These are phyloP conservation scores for Sphaerophoria taeniata DNA, from an alignment of 2,888 invertebrate species.

Conservation along the genomic window DNA sequence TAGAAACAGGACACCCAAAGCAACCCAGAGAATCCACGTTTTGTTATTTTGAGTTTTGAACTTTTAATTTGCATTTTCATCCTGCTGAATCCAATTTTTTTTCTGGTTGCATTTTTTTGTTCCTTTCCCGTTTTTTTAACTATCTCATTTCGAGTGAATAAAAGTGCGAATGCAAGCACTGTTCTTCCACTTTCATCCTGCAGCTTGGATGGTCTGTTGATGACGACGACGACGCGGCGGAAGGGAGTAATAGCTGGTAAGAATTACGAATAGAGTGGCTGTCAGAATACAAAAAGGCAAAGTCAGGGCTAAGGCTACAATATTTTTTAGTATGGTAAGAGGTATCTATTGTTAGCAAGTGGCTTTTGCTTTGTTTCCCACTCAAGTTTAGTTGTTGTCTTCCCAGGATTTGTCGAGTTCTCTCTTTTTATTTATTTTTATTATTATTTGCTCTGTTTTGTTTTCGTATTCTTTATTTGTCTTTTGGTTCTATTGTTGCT, in stretches of 20 bases:
- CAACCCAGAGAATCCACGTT: not conserved
- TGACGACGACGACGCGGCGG: too few relatives aligned
- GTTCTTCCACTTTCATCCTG: slow-evolving; percentile 51
- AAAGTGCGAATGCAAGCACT: slow-evolving; percentile 74
- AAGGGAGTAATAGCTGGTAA: not conserved
- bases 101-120: slow-evolving; percentile 22
- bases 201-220: not conserved
- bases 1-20: slow-evolving; percentile 1
- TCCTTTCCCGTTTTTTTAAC: slow-evolving; percentile 11
- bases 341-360: slow-evolving; percentile 59
- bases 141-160: slow-evolving; percentile 62
- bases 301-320: slow-evolving; percentile 73
- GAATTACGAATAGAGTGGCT: slow-evolving; percentile 4
- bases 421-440: slow-evolving; percentile 11
- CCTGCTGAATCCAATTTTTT: slow-evolving; percentile 61
- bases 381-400: slow-evolving; percentile 66
- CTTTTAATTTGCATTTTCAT: slow-evolving; percentile 74
- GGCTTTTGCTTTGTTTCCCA: slow-evolving; percentile 69
- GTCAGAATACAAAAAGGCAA: slow-evolving; percentile 65
- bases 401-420: slow-evolving; percentile 16
- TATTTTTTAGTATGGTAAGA: slow-evolving; percentile 46
- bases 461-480: slow-evolving; percentile 37
- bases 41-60: slow-evolving; percentile 65
- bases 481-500: slow-evolving; percentile 60
- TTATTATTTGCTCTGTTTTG: slow-evolving; percentile 8